Evolutionary conservation across 2,797 vertebrate genomes (phyloP), one percentile per base, ranked within the genome.

Genomic region (Fundulus diaphanus): DNA sequence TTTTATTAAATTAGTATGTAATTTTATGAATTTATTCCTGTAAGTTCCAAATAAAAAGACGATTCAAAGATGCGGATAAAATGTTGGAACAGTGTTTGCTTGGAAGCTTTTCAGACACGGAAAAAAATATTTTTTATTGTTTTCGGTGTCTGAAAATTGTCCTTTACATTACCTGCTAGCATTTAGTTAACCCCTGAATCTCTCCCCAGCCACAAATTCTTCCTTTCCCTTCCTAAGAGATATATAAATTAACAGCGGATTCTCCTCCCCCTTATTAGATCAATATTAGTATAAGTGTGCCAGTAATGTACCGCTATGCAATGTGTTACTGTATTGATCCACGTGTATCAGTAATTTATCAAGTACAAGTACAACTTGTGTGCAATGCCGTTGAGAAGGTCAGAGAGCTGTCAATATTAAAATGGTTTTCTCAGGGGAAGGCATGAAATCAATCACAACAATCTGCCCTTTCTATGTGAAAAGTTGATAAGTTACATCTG

Each of bases 381-480:
- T n/a, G 51, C 52, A 13, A 13, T 63, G 29, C n/a, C 52, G 35
- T 46, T 63, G 73, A 61, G 70, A 79, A 74, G 82, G 82, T 74
- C 79, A 77, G 65, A 27, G 7, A 46, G 42, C 48, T 27, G 9
- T 82, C 73, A 59, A 67, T 78, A 81, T 69, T 51, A 68, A 77
- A 79, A 66, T 7, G 1, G 3, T 52, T 18, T n/a, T 65, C 22
- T 37, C 33, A 63, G 40, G 37, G 22, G 49, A 9, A 77, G 49
- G 35, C 52, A 72, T 66, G 42, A 3, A 77, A 73, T 85, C 75
- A 18, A 51, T 52, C 8, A 49, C 7, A 13, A 69, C 70, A 51
- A 49, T 54, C n/a, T 71, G 56, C 29, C 49, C 35, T 80, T 69
- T 74, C 8, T 75, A 18, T 67, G 44, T 63, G 48, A 78, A 44